Base-by-base conservation (phyloP, 2,797 vertebrate genomes). In the Tenualosa ilisha region DNA sequence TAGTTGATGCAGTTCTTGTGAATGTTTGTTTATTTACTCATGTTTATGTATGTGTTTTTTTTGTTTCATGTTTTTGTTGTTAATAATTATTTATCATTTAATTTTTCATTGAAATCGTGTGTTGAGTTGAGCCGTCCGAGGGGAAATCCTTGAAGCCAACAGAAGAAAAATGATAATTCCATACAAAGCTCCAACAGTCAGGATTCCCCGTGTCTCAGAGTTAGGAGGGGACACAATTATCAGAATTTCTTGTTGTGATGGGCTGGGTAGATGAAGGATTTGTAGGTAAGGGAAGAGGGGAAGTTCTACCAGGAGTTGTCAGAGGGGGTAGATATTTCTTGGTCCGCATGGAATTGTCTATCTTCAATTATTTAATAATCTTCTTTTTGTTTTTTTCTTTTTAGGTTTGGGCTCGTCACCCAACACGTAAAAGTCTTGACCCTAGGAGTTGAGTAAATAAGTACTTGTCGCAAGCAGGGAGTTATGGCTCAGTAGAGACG, bases 401-500 rank as follows among this genome's bases (percentile, higher is more conserved):
- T 82, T 89, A 93, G 92, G 91, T 91, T 90, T 95, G 88, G 92
- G 90, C 89, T 88, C 94, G 94, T 96, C 97, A 97, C 97, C 97
- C 96, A 97, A 96, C 95, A 97, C 96, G 95, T 96, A 26, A 89
- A 96, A 95, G 97, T 97, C 96, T 97, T 97, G 97, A 97, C 96
- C 97, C 37, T 98, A 97, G 97, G 95, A 97, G 97, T 99, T 90
- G 97, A 75, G 31, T 75, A 40, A 96, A 97, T 95, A 97, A 98
- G 96, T 98, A 97, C 97, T 98, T 96, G 87, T 99, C 97, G 97
- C 96, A 97, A 98, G 96, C 97, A 97, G 97, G 97, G 95, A 94
- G 90, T 93, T 99, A 99, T 99, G 98, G 98, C 98, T 99, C 98
- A 99, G 97, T 98, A 98, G 97, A 98, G 97, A 59, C 20, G 56